Percentiles rank a stretch among this genome's conserved stretches.
These are phyloP conservation scores for Rhodinocichla rosea DNA, from an alignment of 2,113 vertebrate species.

Conservation along the genomic window DNA sequence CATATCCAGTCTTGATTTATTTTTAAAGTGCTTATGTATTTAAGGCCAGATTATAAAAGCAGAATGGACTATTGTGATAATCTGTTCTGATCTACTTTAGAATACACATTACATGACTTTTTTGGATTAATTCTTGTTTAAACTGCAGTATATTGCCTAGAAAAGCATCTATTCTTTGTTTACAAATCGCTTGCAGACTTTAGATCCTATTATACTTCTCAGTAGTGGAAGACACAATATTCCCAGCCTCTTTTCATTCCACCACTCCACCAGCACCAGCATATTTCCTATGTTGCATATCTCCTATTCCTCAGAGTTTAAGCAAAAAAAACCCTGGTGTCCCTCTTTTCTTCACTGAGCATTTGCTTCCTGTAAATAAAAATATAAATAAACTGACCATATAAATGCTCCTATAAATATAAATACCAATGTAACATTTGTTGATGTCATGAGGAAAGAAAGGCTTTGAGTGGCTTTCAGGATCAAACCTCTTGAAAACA, in stretches of 20 bases:
- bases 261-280: background rate
- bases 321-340: background rate
- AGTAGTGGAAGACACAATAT: background rate
- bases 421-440: background rate
- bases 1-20: conserved; percentile 1
- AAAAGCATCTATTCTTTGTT: conserved; percentile 15
- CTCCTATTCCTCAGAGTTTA: background rate
- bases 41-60: conserved; percentile 26
- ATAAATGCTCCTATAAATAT: background rate
- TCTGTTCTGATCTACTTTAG: conserved; percentile 55
- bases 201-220: conserved; percentile 13
- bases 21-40: conserved; percentile 43
- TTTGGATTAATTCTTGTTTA: conserved; percentile 45
- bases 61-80: conserved; percentile 32
- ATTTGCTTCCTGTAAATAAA: background rate
- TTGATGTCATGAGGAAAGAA: background rate
- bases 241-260: background rate
- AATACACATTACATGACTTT: conserved; percentile 36
- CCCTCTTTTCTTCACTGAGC: background rate
- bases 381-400: background rate
- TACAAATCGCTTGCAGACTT: conserved; percentile 14
- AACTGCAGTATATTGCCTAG: conserved; percentile 25
- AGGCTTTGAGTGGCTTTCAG: background rate
- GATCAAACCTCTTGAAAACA: background rate
- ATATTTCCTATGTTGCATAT: background rate